A percentile compares a stretch with the other conserved stretches of the same genome.
phyloP scores from a whole-genome alignment of 2,888 invertebrate species.

The Drosophila algonquin region DNA sequence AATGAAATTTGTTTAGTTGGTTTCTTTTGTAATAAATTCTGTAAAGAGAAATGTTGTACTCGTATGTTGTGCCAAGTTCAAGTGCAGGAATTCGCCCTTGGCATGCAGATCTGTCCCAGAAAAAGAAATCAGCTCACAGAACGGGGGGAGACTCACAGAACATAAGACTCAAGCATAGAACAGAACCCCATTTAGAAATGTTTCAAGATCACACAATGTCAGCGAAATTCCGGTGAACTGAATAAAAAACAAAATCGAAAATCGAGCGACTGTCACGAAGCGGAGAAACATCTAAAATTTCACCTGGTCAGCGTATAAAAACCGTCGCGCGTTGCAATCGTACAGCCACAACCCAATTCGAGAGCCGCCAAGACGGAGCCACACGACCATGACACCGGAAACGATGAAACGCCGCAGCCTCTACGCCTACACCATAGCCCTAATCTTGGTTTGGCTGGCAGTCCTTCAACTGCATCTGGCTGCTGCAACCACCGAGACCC shows the following conservation, averaged over 20 bases:
- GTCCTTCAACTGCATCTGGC: conserved; percentile 35
- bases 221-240: conserved; percentile 68
- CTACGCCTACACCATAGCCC: conserved; percentile 10
- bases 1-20: conserved; percentile 50
- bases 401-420: conserved; percentile 25
- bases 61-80: conserved; percentile 57
- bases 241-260: conserved; percentile 66
- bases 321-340: conserved; percentile 28
- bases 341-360: conserved; percentile 48
- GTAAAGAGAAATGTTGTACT: conserved; percentile 14
- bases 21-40: conserved; percentile 67
- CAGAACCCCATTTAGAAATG: conserved; percentile 67
- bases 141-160: no score
- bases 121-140: conserved; percentile 30
- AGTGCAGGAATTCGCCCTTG: conserved; percentile 63
- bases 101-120: conserved; percentile 38
- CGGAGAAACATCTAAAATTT: conserved; percentile 62
- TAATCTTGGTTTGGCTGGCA: conserved; percentile 35
- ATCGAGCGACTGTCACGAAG: conserved; percentile 72
- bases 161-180: conserved; percentile 10
- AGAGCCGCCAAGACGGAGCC: conserved; percentile 32
- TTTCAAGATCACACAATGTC: conserved; percentile 71
- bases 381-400: conserved; percentile 45
- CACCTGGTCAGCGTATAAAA: conserved; percentile 73
- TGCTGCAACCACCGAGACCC: conserved; percentile 3